A percentile compares a stretch with the other conserved stretches of the same genome.
These are phyloP conservation scores for Aphaenogaster ashmeadi DNA, from an alignment of 1,140 invertebrate genomes.

Conservation along the genomic window DNA sequence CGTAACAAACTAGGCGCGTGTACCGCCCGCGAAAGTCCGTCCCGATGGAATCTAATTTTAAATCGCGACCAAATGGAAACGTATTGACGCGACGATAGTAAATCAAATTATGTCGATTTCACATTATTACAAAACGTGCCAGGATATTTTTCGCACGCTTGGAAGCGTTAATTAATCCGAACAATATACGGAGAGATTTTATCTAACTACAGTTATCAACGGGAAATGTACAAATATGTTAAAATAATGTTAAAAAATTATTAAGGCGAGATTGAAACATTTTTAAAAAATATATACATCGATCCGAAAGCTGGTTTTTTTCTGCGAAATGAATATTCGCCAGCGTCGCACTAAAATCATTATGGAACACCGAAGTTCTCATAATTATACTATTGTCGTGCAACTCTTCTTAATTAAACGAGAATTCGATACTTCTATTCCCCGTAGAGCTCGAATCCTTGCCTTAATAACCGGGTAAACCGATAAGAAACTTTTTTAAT, in stretches of 20 bases:
- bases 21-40: conserved; percentile 2
- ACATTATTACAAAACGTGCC: conserved; percentile 6
- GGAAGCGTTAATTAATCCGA: conserved; percentile 34
- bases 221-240: not conserved
- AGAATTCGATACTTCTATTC: conserved; percentile 25
- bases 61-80: conserved; percentile 36
- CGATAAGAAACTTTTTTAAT: conserved; percentile 63
- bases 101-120: conserved; percentile 33
- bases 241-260: not conserved
- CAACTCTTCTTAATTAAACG: conserved; percentile 44
- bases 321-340: not conserved
- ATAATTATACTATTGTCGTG: conserved; percentile 21
- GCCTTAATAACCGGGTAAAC: conserved; percentile 48
- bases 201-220: not conserved
- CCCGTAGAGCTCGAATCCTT: conserved; percentile 14
- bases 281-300: not conserved
- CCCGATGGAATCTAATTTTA: conserved; percentile 39
- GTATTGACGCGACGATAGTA: not conserved
- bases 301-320: not conserved
- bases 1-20: not conserved
- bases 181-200: not conserved
- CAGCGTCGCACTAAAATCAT: not conserved
- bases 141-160: not conserved
- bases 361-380: not conserved
- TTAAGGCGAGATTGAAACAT: not conserved